Percentiles rank a stretch among this genome's conserved stretches.
Evolutionary conservation across 2,797 vertebrate species (phyloP).

Genomic region (Heliangelus exortis): DNA sequence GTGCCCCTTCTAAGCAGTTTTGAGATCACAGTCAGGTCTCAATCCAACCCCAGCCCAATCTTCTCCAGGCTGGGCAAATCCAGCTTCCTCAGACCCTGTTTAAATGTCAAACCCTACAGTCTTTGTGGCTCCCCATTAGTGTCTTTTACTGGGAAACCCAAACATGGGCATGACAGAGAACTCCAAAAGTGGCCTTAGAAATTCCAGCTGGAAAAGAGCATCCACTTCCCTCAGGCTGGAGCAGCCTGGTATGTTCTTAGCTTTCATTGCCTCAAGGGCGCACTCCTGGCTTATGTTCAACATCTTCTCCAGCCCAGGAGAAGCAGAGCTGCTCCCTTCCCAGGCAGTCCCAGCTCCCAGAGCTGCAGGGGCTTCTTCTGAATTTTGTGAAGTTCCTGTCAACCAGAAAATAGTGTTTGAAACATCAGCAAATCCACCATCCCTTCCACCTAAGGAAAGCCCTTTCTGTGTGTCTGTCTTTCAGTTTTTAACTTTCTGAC

Average conservation of each 20-base stretch:
- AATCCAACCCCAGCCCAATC: not conserved
- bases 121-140: not conserved
- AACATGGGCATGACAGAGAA: not conserved
- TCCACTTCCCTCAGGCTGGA: not conserved
- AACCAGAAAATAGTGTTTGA: not conserved
- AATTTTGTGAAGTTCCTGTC: not conserved
- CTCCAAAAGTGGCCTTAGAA: not conserved
- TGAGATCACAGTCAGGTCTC: not conserved
- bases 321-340: not conserved
- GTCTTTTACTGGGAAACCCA: not conserved
- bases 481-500: not conserved
- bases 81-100: not conserved
- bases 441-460: not conserved
- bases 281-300: slow-evolving; percentile 40
- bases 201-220: not conserved
- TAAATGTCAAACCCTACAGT: not conserved
- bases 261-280: slow-evolving; percentile 47
- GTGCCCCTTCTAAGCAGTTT: not conserved
- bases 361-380: not conserved
- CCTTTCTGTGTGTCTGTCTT: not conserved
- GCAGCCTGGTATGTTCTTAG: not conserved
- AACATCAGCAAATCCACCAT: not conserved
- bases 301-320: not conserved
- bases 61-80: not conserved
- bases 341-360: not conserved